phyloP scores from a whole-genome alignment of 2,113 vertebrate species.

The Mirounga angustirostris region DNA sequence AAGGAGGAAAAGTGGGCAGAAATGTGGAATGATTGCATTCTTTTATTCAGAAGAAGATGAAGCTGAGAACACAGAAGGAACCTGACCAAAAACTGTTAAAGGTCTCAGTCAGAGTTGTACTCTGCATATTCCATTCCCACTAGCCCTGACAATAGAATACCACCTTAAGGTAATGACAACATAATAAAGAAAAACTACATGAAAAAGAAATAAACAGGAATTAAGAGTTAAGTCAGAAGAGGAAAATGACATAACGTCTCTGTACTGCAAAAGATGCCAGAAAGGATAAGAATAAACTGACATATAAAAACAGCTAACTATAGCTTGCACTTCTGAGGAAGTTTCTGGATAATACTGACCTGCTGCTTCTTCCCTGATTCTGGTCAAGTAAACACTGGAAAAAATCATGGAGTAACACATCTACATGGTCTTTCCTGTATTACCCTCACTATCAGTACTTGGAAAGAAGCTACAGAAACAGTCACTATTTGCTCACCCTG shows the following conservation, averaged over 20 bases:
- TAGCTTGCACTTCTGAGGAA: background rate
- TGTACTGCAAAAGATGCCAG: background rate
- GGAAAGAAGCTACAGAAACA: slow-evolving; percentile 28
- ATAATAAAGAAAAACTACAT: background rate
- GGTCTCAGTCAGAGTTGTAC: background rate
- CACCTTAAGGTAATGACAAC: slow-evolving; percentile 29
- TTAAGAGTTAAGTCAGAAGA: background rate
- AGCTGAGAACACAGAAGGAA: background rate
- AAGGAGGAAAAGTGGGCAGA: background rate
- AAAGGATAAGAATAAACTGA: background rate
- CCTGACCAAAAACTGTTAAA: background rate
- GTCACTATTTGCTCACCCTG: background rate
- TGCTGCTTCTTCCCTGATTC: background rate
- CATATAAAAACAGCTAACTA: background rate
- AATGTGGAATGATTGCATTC: background rate
- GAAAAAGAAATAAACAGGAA: slow-evolving; percentile 28
- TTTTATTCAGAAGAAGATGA: background rate
- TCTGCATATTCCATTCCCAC: background rate
- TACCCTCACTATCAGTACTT: background rate
- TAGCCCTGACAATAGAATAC: background rate
- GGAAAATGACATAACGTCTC: background rate
- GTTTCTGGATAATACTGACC: background rate
- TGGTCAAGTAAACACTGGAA: background rate
- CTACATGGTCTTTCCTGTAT: background rate
- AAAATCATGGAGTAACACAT: background rate